These are phyloP conservation scores for Eristalinus aeneus DNA, from an alignment of 2,888 invertebrate genomes.

Conservation along the genomic window DNA sequence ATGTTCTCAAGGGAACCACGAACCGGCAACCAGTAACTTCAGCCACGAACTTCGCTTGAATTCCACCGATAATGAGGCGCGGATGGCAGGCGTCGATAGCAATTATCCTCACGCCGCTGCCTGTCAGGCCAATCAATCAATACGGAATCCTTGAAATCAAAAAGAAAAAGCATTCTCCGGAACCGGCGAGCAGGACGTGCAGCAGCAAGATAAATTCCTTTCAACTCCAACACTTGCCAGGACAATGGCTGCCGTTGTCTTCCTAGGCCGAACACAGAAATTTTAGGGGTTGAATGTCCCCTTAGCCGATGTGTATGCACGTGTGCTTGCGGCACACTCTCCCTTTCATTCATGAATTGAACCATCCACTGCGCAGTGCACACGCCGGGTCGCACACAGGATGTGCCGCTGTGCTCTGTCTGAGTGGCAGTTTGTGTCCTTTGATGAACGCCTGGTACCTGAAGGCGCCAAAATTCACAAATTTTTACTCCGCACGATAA, in stretches of 20 bases:
- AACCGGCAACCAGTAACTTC: constrained; percentile 13
- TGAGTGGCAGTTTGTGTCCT: constrained; percentile 5
- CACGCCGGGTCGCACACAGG: constrained; percentile 25
- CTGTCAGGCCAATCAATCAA: constrained; percentile 50
- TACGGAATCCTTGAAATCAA: constrained; percentile 45
- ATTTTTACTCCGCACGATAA: constrained; percentile 51
- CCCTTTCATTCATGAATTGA: not conserved
- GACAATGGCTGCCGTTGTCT: not conserved
- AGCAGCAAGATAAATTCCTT: not conserved
- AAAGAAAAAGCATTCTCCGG: constrained; percentile 62
- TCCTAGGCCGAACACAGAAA: not conserved
- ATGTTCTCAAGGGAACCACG: constrained; percentile 29
- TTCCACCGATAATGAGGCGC: not conserved
- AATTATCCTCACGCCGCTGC: not conserved
- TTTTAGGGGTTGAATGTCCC: constrained; percentile 38
- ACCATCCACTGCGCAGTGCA: constrained; percentile 33
- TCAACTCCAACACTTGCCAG: not conserved
- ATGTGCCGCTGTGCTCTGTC: constrained; percentile 1
- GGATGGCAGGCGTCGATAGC: not conserved
- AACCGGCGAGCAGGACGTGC: constrained; percentile 43
- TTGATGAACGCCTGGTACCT: constrained; percentile 57
- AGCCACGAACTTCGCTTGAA: not conserved
- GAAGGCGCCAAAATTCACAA: constrained; percentile 72
- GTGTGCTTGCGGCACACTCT: not conserved
- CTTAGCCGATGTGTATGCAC: not conserved